phyloP scores from a whole-genome alignment of 2,113 vertebrate species.

The Perca schrenkii region DNA sequence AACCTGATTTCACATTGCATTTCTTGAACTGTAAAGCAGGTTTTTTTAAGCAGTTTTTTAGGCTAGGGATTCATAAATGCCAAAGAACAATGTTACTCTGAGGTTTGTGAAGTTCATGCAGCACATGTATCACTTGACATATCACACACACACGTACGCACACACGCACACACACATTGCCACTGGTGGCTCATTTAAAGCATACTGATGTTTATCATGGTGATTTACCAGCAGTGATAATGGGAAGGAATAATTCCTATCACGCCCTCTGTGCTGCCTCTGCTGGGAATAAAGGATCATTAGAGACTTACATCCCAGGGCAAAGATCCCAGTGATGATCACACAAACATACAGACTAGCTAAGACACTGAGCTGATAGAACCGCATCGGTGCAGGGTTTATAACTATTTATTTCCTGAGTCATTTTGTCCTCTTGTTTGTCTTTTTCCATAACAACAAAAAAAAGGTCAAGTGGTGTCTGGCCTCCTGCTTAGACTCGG shows the following conservation, averaged over 20 bases:
- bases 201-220: not conserved
- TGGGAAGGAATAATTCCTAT: slow-evolving; percentile 7
- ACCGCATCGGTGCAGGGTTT: not conserved
- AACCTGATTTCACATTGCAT: not conserved
- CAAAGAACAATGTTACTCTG: not conserved
- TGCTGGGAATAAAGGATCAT: slow-evolving; percentile 24
- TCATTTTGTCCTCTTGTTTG: not conserved
- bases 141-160: no score
- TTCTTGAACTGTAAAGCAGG: not conserved
- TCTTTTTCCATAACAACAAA: not conserved
- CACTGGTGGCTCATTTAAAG: not conserved
- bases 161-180: not conserved
- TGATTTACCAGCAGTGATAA: slow-evolving; percentile 2
- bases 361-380: not conserved
- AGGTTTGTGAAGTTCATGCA: not conserved
- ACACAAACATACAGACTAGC: slow-evolving; percentile 16
- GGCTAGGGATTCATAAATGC: not conserved
- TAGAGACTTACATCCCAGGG: slow-evolving; percentile 47
- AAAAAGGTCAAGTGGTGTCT: not conserved
- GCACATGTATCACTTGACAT: not conserved
- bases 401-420: not conserved
- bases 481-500: not conserved
- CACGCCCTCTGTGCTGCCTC: slow-evolving; percentile 14
- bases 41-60: not conserved
- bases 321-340: slow-evolving; percentile 16